phyloP scores from a whole-genome alignment of 2,797 vertebrate species.

The Holocentrus rufus region DNA sequence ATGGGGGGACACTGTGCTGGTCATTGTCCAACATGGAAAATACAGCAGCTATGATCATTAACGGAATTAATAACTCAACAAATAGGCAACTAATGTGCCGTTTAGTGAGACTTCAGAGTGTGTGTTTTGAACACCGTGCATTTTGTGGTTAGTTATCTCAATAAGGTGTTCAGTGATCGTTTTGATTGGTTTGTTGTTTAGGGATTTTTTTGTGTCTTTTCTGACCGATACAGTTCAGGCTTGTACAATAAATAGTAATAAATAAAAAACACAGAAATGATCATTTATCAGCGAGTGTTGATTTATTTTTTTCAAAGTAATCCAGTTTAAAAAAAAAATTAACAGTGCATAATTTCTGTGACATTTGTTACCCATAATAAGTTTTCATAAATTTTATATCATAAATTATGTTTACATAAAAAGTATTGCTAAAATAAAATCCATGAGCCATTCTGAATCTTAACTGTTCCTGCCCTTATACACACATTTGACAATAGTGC shows the following conservation, averaged over 20 bases:
- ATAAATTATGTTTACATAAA: slow-evolving; percentile 5
- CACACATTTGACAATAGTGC: slow-evolving; percentile 25
- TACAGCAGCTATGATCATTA: slow-evolving; percentile 43
- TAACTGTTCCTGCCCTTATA: neutral
- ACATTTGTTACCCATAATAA: slow-evolving; percentile 7
- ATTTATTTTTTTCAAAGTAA: slow-evolving; percentile 64
- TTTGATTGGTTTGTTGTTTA: slow-evolving; percentile 79
- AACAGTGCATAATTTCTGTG: slow-evolving; percentile 27
- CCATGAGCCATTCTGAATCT: slow-evolving; percentile 7
- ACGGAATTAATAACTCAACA: slow-evolving; percentile 47
- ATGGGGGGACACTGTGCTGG: slow-evolving; percentile 37
- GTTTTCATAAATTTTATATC: slow-evolving; percentile 31
- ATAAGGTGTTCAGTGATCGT: slow-evolving; percentile 76
- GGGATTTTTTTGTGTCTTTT: slow-evolving; percentile 80
- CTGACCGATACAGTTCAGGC: slow-evolving; percentile 77
- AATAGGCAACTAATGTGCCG: slow-evolving; percentile 66
- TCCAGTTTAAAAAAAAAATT: slow-evolving; percentile 32
- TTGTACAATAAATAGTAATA: slow-evolving; percentile 80
- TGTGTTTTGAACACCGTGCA: slow-evolving; percentile 75
- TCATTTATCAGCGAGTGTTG: slow-evolving; percentile 73
- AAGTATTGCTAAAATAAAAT: slow-evolving; percentile 12
- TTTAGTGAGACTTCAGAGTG: slow-evolving; percentile 70
- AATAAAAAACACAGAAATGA: slow-evolving; percentile 70
- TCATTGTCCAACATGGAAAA: slow-evolving; percentile 36
- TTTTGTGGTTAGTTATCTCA: slow-evolving; percentile 78